Conservation (phyloP, 2,888 invertebrate genomes). For the Conus canariensis region DNA sequence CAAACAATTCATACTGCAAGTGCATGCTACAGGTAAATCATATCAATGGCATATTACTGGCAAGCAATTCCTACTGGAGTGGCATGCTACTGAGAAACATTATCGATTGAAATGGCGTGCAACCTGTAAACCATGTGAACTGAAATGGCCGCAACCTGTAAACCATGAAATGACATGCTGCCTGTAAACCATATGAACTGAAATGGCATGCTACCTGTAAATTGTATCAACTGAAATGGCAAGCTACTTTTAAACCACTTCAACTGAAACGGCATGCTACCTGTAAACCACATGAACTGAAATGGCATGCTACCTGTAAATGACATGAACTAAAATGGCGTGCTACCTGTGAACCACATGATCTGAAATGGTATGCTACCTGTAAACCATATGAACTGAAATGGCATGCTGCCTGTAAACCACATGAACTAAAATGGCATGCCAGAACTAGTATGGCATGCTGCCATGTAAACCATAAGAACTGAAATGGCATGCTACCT, state of each 20-base stretch:
- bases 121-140: no score
- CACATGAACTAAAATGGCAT: background rate
- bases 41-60: slow-evolving; percentile 97
- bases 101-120: no score
- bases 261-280: background rate
- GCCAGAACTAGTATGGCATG: background rate
- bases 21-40: slow-evolving; percentile 85
- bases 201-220: slow-evolving; percentile 72
- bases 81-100: slow-evolving; percentile 84
- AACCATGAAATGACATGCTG: no score
- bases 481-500: no score
- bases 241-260: slow-evolving; percentile 89
- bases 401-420: no score
- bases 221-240: slow-evolving; percentile 97
- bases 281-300: slow-evolving; percentile 79
- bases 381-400: no score
- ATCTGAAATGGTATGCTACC: no score
- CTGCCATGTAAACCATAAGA: no score
- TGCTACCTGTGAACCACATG: no score
- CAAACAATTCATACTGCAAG: slow-evolving; percentile 96
- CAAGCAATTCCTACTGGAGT: slow-evolving; percentile 74
- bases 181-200: no score
- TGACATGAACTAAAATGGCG: no score
- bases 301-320: background rate
- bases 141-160: no score